A percentile compares a stretch with the other conserved stretches of the same genome.
Conservation (phyloP, 2,888 invertebrate genomes). For the Proisotoma minuta region DNA sequence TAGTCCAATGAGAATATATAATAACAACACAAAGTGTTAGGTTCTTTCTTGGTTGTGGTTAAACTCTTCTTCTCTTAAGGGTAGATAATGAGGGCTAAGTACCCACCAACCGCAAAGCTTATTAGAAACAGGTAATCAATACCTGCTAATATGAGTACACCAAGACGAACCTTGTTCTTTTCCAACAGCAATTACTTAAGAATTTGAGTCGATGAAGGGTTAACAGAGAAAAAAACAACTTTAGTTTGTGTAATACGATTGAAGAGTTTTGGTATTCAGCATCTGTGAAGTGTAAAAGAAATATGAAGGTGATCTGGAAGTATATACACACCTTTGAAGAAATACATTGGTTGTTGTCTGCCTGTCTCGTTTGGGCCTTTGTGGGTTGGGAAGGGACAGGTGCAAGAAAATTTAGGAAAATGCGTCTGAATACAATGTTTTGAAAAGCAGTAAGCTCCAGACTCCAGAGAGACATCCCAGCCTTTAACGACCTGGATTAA, state of each 20-base stretch:
- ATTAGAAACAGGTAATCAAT: conserved; percentile 1
- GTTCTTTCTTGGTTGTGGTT: too few species aligned
- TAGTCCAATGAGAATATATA: too few species aligned
- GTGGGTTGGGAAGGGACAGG: not conserved
- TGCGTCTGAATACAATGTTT: not conserved
- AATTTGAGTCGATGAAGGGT: conserved; percentile 6
- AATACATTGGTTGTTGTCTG: not conserved
- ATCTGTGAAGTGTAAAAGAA: not conserved
- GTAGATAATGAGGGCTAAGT: not conserved
- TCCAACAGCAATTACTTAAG: not conserved
- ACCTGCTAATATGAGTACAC: not conserved
- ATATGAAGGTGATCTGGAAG: not conserved
- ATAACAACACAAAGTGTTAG: too few species aligned
- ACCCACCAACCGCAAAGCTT: not conserved
- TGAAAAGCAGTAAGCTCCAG: conserved; percentile 3
- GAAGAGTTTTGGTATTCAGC: not conserved
- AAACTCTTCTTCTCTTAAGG: too few species aligned
- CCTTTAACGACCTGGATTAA: conserved; percentile 1
- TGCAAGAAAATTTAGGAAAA: conserved; percentile 1
- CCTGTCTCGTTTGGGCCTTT: not conserved
- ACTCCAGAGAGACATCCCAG: conserved; percentile 5
- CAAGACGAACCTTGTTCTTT: not conserved
- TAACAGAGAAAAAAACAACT: not conserved
- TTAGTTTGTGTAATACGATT: not conserved
- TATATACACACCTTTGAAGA: not conserved